These are phyloP conservation scores for Eristalinus sepulchralis DNA, from an alignment of 2,888 invertebrate genomes.

Conservation along the genomic window DNA sequence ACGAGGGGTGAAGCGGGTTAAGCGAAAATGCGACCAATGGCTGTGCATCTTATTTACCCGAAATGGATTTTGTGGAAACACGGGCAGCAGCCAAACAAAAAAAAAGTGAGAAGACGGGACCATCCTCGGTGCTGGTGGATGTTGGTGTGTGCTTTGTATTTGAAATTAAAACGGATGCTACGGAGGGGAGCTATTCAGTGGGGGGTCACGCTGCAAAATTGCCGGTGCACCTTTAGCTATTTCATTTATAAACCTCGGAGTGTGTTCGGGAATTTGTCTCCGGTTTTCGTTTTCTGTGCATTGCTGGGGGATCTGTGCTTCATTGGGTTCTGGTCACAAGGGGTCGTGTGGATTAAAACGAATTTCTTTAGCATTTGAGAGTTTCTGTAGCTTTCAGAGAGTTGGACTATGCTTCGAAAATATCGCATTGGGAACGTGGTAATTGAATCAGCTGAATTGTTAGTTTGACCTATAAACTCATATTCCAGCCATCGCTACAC, in stretches of 20 bases:
- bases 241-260: conserved; percentile 29
- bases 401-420: too few species aligned
- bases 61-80: conserved; percentile 44
- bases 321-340: too few species aligned
- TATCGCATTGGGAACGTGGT: too few species aligned
- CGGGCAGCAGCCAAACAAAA: not conserved
- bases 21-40: conserved; percentile 47
- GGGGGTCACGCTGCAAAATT: conserved; percentile 16
- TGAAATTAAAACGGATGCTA: not conserved
- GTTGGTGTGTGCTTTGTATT: conserved; percentile 7
- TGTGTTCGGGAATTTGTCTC: not conserved
- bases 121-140: not conserved
- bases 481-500: too few species aligned
- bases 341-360: too few species aligned
- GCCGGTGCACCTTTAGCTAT: conserved; percentile 44
- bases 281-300: too few species aligned
- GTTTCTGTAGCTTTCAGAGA: too few species aligned
- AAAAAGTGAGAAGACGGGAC: not conserved
- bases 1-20: not conserved
- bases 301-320: too few species aligned
- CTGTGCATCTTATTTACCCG: conserved; percentile 52
- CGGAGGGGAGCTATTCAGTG: not conserved
- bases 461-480: too few species aligned
- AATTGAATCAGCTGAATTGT: too few species aligned
- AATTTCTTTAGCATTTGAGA: too few species aligned